phyloP scores from a whole-genome alignment of 2,113 vertebrate genomes.

The Irena cyanogastra region DNA sequence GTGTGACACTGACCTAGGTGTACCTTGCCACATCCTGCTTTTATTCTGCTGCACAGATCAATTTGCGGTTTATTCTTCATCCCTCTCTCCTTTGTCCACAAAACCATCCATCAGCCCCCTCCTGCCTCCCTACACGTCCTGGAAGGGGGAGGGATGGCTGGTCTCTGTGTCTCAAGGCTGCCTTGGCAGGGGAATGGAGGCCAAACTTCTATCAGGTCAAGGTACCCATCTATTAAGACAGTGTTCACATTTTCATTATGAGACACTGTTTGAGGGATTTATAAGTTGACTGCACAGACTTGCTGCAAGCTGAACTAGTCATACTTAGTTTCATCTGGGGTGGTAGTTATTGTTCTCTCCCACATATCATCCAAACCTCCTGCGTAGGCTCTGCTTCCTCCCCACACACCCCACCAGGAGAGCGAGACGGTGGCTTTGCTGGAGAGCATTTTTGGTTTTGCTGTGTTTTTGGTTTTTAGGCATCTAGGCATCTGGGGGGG shows the following conservation, averaged over 20 bases:
- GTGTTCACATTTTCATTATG: slow-evolving; percentile 5
- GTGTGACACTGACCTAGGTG: slow-evolving; percentile 45
- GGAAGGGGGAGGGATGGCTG: not conserved
- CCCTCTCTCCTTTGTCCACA: not conserved
- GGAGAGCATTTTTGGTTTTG: not conserved
- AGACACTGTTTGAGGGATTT: not conserved
- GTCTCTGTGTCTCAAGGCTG: not conserved
- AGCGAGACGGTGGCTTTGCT: not conserved
- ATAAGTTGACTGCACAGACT: not conserved
- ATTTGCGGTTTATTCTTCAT: not conserved
- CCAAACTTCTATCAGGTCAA: slow-evolving; percentile 4
- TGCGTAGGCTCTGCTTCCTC: not conserved
- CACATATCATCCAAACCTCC: not conserved
- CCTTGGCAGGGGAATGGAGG: not conserved
- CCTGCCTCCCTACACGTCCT: not conserved
- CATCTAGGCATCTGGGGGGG: not conserved
- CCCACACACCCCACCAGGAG: not conserved
- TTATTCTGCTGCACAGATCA: slow-evolving; percentile 33
- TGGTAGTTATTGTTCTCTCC: not conserved
- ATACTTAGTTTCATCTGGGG: not conserved
- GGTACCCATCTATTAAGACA: not conserved
- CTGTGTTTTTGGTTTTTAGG: not conserved
- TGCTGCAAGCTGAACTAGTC: not conserved
- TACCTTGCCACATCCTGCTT: slow-evolving; percentile 30
- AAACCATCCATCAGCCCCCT: not conserved